Percentiles rank a stretch among this genome's conserved stretches.
These are phyloP conservation scores for Drosophila melanosoma DNA, from an alignment of 2,888 invertebrate genomes.

Conservation along the genomic window DNA sequence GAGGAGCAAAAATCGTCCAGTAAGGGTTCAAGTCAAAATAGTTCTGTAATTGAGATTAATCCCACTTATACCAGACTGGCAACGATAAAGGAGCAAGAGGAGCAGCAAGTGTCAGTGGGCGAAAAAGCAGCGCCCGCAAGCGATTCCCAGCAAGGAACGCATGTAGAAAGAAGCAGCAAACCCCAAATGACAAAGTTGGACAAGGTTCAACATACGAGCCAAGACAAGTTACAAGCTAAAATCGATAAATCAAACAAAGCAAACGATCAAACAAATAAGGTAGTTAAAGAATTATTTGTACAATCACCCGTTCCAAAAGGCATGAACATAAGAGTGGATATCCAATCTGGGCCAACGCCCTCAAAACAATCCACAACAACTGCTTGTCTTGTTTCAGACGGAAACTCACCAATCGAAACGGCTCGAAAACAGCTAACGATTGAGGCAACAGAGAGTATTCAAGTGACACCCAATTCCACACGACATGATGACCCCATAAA, in stretches of 20 bases:
- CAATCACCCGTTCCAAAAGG: background rate
- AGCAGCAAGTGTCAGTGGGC: background rate
- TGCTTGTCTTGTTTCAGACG: too few species aligned
- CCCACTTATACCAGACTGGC: slow-evolving; percentile 37
- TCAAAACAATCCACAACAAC: background rate
- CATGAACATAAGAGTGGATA: background rate
- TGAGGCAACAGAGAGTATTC: background rate
- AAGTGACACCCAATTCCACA: background rate
- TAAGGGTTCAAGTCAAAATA: background rate
- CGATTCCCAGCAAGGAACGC: background rate
- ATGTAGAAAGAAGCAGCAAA: fast-evolving
- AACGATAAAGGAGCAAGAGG: background rate
- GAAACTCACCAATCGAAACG: background rate
- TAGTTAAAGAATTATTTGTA: background rate
- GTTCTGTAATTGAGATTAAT: background rate
- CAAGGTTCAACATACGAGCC: background rate
- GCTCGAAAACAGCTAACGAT: background rate
- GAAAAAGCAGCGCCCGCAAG: background rate
- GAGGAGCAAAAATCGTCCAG: slow-evolving; percentile 39
- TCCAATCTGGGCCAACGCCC: slow-evolving; percentile 2
- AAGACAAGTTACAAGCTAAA: background rate
- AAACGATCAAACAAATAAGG: background rate
- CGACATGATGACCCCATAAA: background rate
- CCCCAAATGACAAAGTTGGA: background rate
- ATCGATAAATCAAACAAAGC: too few species aligned